Base-by-base conservation (phyloP, 2,797 vertebrate species). In the Periparus ater region DNA sequence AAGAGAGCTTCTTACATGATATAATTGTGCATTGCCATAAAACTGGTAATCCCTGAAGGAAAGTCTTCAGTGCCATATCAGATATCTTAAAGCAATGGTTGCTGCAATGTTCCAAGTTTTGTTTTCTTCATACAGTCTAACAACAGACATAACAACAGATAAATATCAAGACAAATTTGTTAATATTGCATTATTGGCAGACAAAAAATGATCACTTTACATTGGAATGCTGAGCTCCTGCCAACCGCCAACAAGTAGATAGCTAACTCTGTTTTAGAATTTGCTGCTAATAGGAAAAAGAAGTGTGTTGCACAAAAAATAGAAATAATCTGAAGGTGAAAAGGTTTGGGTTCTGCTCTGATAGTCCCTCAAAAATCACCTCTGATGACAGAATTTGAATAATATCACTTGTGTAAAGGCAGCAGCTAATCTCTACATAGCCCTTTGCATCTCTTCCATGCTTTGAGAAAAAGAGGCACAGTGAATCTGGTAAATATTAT, bases 81-180 rank as follows among this genome's bases (percentile, higher is more conserved):
- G 88, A 86, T 87, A 83, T 87, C 66, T 85, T 71, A 68, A 95
- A 96, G 94, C 55, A 94, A 90, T 25, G 47, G 40, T 60, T 88
- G 50, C 55, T 85, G 42, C 34, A 66, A 32, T 57, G 34, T 89
- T 94, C 55, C 83, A 86, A 84, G 72, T 80, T 80, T 91, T 95
- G 72, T 90, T 95, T 95, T 95, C 85, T 93, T 90, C 15, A 1
- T 82, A 89, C 13, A 57, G 36, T 85, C 54, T 84, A 89, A 93
- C 77, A 96, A 95, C 77, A 95, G 93, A 88, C 92, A 94, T 54
- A 96, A 89, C 88, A 97, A 91, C 85, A 96, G 91, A 96, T 90
- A 96, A 72, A 93, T 91, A 96, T 95, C 93, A 96, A 88, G 89
- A 88, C 55, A 91, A 95, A 93, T 91, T 93, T 93, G 54, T 96